Conservation (phyloP, 2,113 vertebrate genomes). For the Sus scrofa region T2T-Sscrofa CM000817.6:140435001-140435500, state of each 20-base stretch:
- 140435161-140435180: not conserved
- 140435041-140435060: not conserved
- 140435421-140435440: constrained; percentile 26
- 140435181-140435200: not conserved
- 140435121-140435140: not conserved
- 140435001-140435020: not conserved
- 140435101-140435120: not conserved
- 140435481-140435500: constrained; percentile 77
- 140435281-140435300: not conserved
- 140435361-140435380: constrained; percentile 18
- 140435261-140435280: constrained; percentile 47
- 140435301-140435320: not conserved
- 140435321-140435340: constrained; percentile 16
- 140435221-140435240: not conserved
- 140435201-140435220: not conserved
- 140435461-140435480: constrained; percentile 77
- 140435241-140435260: not conserved
- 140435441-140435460: constrained; percentile 78
- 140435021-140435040: not conserved
- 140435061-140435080: not conserved
- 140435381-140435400: constrained; percentile 67
- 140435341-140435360: constrained; percentile 18
- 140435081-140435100: not conserved
- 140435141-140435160: not conserved
- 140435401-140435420: constrained; percentile 26